phyloP scores from a whole-genome alignment of 2,113 vertebrate genomes.

The Vidua chalybeata region DNA sequence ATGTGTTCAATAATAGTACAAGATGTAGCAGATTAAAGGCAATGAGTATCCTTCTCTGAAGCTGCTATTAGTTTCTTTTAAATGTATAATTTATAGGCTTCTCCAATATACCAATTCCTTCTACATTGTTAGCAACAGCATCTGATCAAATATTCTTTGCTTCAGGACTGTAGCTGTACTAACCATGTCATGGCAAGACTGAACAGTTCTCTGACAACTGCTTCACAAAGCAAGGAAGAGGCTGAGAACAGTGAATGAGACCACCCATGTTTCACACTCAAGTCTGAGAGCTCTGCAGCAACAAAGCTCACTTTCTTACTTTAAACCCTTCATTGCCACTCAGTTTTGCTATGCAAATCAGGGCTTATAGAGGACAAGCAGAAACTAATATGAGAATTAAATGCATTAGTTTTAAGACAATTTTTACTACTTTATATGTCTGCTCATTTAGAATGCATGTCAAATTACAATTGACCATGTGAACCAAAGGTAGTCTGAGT shows the following conservation, averaged over 20 bases:
- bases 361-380: slow-evolving; percentile 8
- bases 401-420: background rate
- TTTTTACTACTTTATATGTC: background rate
- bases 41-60: background rate
- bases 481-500: background rate
- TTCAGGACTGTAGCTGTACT: background rate
- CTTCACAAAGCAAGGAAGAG: slow-evolving; percentile 8
- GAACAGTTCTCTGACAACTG: slow-evolving; percentile 31
- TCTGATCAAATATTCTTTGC: background rate
- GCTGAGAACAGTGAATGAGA: slow-evolving; percentile 46
- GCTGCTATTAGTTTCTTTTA: background rate
- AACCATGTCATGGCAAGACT: background rate
- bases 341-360: slow-evolving; percentile 60
- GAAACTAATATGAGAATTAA: slow-evolving; percentile 16
- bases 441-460: background rate
- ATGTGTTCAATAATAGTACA: background rate
- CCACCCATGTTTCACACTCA: slow-evolving; percentile 44
- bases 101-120: background rate
- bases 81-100: background rate
- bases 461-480: background rate
- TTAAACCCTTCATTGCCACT: slow-evolving; percentile 35
- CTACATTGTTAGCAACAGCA: background rate
- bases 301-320: slow-evolving; percentile 58
- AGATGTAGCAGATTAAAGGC: background rate
- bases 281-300: slow-evolving; percentile 34